Base-by-base conservation (phyloP, 2,113 vertebrate genomes). In the Sander vitreus region DNA sequence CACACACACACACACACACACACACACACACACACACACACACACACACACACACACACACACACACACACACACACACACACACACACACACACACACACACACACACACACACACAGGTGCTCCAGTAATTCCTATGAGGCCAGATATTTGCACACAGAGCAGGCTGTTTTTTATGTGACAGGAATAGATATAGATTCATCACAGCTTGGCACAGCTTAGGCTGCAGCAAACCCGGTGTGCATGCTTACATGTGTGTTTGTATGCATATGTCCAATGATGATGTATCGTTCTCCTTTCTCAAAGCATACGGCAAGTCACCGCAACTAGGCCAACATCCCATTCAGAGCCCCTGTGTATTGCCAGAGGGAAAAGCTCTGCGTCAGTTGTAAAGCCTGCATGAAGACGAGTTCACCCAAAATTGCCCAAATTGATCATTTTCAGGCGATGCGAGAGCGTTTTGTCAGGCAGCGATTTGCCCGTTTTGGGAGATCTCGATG, bases 221-320 rank as follows among this genome's bases (percentile, higher is more conserved):
- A 55, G 72, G 59, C 55, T 47, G 66, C 64, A 7, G 50, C 10
- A 63, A 50, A 14, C 51, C n/a, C 47, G 6, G 25, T 9, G 21
- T 55, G 53, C 64, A 19, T 43, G 47, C 80, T 36, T 14, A 55
- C 75, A 82, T 33, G 33, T 39, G 67, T 86, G 87, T 87, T 88
- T 87, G 76, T 86, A 30, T 81, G 64, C 83, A 51, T 48, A 81
- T 74, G 87, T 89, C 88, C 54, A 43, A 54, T 50, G 30, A 76
- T 91, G 86, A 89, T 90, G 68, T 83, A 89, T 87, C 19, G 27
- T 63, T 80, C 84, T 21, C 62, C 68, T 23, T 36, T 81, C 75
- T 70, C 30, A 0, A 67, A 68, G 78, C 81, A 67, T 45, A 72
- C 84, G 85, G 72, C 45, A 21, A 82, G 79, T 65, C 80, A 33